phyloP scores from a whole-genome alignment of 2,113 vertebrate genomes.

The Pithys albifrons region DNA sequence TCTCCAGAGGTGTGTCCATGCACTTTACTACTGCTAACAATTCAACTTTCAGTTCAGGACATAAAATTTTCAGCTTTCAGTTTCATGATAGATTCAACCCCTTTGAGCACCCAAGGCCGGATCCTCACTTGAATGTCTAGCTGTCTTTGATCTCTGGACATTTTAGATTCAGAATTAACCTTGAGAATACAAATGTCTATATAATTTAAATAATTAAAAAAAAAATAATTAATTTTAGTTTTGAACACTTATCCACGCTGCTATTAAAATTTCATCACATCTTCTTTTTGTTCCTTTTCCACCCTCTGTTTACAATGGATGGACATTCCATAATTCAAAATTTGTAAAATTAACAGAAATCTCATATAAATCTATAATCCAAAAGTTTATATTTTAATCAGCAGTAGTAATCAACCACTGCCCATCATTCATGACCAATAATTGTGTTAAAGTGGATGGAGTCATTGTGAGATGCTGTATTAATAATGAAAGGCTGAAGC shows the following conservation, averaged over 20 bases:
- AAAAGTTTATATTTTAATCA: not conserved
- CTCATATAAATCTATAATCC: not conserved
- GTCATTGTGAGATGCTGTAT: not conserved
- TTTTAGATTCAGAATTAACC: not conserved
- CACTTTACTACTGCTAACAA: not conserved
- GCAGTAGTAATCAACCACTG: not conserved
- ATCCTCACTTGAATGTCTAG: rapidly evolving
- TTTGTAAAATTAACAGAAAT: not conserved
- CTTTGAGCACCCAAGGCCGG: not conserved
- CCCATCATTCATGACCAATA: not conserved
- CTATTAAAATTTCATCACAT: not conserved
- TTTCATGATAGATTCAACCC: not conserved
- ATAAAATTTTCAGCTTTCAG: not conserved
- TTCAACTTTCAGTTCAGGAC: not conserved
- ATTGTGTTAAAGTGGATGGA: not conserved
- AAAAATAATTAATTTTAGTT: not conserved
- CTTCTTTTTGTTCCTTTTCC: not conserved
- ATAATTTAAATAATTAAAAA: not conserved
- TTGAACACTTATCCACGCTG: not conserved
- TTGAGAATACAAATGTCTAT: not conserved
- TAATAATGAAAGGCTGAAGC: not conserved
- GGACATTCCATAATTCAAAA: not conserved
- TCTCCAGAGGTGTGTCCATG: not conserved
- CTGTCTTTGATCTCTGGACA: not conserved
- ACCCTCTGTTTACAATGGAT: not conserved